phyloP scores from a whole-genome alignment of 2,888 invertebrate genomes.

The Sympetrum striolatum region DNA sequence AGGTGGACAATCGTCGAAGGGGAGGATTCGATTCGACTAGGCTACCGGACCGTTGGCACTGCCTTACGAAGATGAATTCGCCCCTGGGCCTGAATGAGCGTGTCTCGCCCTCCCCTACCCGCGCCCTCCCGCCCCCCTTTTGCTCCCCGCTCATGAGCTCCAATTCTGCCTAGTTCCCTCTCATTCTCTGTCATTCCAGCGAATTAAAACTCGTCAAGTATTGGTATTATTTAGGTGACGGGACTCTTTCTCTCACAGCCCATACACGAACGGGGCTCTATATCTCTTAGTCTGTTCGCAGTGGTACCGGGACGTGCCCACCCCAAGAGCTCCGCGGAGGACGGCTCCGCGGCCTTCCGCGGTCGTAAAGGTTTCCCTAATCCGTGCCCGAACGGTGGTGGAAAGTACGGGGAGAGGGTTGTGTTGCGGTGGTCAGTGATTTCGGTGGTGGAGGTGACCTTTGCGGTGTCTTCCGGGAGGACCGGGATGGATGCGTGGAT shows the following conservation, averaged over 20 bases:
- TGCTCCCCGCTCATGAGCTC: conserved; percentile 35
- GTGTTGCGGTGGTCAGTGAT: background rate
- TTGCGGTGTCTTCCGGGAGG: background rate
- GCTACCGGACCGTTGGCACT: background rate
- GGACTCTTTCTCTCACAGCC: conserved; percentile 14
- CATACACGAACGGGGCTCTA: background rate
- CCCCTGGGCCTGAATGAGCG: background rate
- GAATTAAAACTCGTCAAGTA: conserved; percentile 44
- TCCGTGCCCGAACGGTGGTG: background rate
- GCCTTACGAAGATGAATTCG: background rate
- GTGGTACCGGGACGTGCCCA: background rate
- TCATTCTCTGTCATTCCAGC: conserved; percentile 44
- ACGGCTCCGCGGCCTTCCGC: background rate
- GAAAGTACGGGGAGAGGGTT: background rate
- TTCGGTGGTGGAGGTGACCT: too few relatives aligned
- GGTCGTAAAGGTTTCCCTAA: background rate
- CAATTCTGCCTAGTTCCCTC: conserved; percentile 42
- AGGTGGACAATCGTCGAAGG: background rate
- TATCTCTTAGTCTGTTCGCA: background rate
- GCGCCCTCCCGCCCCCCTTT: background rate
- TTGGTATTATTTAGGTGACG: conserved; percentile 44
- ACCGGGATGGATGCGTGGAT: background rate
- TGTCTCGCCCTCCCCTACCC: background rate
- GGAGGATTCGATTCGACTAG: background rate
- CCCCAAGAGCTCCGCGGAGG: background rate